Base-by-base conservation (phyloP, 2,797 vertebrate genomes). In the Arnoldichthys spilopterus region DNA sequence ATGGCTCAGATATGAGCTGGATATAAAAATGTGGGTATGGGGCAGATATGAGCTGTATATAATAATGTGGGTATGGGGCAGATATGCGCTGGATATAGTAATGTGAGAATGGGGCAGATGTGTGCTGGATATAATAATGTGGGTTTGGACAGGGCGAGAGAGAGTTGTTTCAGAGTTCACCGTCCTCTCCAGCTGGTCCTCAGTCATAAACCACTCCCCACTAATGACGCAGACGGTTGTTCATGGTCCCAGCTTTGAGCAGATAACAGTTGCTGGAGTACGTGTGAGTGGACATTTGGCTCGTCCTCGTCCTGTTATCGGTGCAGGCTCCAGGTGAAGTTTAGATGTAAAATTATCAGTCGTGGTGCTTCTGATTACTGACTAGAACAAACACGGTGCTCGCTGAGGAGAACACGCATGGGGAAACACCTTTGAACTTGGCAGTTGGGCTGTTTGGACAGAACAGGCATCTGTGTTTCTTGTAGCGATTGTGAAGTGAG, bases 211-310 rank as follows among this genome's bases (percentile, higher is more conserved):
- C 72, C 69, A 63, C 6, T 6, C 1, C n/a, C 30, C 2, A 3
- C 16, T 16, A 51, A 67, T 67, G 22, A 67, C 24, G 74, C 74
- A 77, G 66, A 40, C 59, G 74, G 54, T 69, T 53, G 11, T 74
- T 56, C 75, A 68, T 68, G 18, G 47, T 24, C 37, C 9, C 37
- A 22, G 32, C 3, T 11, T 7, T 49, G 40, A 68, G 45, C 16
- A 68, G 49, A 68, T 18, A 28, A 47, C 34, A 37, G 3, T 37
- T 8, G 3, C 22, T 68, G 7, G 1, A 3, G 22, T 15, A 3
- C 2, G 22, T 26, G 13, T 24, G 11, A 16, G 22, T 45, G 63
- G 22, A 1, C 6, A 18, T 6, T 7, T 45, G 37, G 22, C 63
- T 18, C 9, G 15, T 43, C 28, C 6, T 62, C 59, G 2, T 32